phyloP scores from a whole-genome alignment of 2,113 vertebrate genomes.

The Polypterus bichir region DNA sequence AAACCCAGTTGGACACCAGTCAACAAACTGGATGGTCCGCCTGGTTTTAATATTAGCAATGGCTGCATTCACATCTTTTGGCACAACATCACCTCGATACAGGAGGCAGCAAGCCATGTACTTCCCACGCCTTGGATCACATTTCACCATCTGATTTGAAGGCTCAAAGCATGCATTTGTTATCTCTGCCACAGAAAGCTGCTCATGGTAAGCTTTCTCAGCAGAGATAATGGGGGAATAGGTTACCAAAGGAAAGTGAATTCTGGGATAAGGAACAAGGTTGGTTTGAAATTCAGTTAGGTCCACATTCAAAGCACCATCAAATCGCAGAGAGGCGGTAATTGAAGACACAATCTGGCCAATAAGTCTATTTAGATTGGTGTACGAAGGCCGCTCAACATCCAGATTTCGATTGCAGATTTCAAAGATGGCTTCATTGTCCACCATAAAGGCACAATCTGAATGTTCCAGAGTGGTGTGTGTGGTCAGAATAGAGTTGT shows the following conservation, averaged over 20 bases:
- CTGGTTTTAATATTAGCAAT: conserved; percentile 44
- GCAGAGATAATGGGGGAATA: conserved; percentile 35
- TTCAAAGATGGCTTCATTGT: conserved; percentile 33
- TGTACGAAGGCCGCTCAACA: conserved; percentile 39
- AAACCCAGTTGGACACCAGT: too few relatives aligned
- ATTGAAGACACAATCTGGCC: conserved; percentile 37
- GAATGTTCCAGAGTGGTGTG: conserved; percentile 34
- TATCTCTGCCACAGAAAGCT: conserved; percentile 40
- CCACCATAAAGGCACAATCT: conserved; percentile 33
- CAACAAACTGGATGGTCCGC: conserved; percentile 42
- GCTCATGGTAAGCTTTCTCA: conserved; percentile 39
- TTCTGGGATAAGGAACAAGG: conserved; percentile 38
- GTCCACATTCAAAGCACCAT: conserved; percentile 43
- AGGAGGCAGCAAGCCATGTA: conserved; percentile 19
- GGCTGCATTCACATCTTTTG: conserved; percentile 48
- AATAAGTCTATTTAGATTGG: conserved; percentile 40
- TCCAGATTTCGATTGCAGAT: conserved; percentile 39
- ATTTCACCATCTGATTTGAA: conserved; percentile 51
- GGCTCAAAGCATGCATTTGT: conserved; percentile 45
- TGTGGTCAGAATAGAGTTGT: conserved; percentile 31
- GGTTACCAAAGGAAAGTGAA: conserved; percentile 43
- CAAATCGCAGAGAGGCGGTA: conserved; percentile 35
- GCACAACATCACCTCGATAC: conserved; percentile 31
- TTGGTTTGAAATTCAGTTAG: conserved; percentile 44
- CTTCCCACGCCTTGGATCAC: conserved; percentile 38